phyloP scores from a whole-genome alignment of 2,888 invertebrate species.

The Himalopsyche tibetana region DNA sequence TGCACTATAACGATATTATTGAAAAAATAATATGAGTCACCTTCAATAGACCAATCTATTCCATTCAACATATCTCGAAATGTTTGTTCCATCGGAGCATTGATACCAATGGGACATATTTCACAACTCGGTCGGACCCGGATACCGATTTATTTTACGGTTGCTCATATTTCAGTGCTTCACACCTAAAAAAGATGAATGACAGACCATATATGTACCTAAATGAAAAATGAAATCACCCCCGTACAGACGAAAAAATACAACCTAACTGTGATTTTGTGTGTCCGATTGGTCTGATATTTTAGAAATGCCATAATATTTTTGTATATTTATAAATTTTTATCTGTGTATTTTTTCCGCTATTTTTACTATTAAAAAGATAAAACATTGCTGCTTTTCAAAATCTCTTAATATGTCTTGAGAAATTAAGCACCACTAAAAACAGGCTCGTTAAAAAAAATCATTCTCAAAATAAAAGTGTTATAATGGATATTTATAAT shows the following conservation, averaged over 20 bases:
- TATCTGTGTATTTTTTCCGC: too few relatives aligned
- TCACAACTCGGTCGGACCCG: constrained; percentile 20
- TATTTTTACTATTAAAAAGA: too few relatives aligned
- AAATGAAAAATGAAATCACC: not conserved
- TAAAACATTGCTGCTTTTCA: too few relatives aligned
- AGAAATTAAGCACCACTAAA: too few relatives aligned
- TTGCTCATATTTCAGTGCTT: constrained; percentile 26
- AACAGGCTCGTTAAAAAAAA: too few relatives aligned
- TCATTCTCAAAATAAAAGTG: too few relatives aligned
- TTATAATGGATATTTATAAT: too few relatives aligned
- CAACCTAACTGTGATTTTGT: not conserved
- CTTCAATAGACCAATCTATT: not conserved
- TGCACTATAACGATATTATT: too few relatives aligned
- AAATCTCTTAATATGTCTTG: too few relatives aligned
- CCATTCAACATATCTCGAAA: not conserved
- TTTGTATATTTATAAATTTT: too few relatives aligned
- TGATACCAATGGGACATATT: constrained; percentile 30
- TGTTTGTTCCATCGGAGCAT: not conserved
- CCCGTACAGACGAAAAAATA: not conserved
- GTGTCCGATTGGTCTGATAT: not conserved
- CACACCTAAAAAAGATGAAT: constrained; percentile 30
- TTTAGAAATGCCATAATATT: not conserved
- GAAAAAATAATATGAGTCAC: not conserved
- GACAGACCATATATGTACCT: constrained; percentile 1
- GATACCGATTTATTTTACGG: constrained; percentile 29